Evolutionary conservation across 2,888 invertebrate species (phyloP).

Genomic region (Spilarctia lutea): DNA sequence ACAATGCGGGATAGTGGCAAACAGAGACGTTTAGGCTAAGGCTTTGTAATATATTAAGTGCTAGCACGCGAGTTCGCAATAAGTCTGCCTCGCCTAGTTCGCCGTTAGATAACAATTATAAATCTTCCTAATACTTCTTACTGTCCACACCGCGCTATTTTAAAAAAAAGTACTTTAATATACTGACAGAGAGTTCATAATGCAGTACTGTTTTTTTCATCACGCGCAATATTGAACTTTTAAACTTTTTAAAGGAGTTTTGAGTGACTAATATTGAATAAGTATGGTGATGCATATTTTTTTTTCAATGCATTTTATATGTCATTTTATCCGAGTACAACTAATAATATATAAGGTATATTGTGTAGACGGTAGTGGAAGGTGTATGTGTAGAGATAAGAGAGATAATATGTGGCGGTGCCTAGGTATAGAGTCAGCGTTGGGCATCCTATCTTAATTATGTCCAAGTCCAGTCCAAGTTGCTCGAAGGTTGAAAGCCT

Average conservation of each 20-base stretch:
- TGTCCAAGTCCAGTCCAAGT: too few relatives aligned
- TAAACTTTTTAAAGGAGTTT: slow-evolving; percentile 14
- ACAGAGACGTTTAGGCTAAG: slow-evolving; percentile 80
- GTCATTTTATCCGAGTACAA: not conserved
- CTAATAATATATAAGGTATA: not conserved
- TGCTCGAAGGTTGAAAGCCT: too few relatives aligned
- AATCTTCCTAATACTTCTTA: slow-evolving; percentile 81
- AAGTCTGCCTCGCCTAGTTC: slow-evolving; percentile 78
- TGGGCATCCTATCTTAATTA: too few relatives aligned
- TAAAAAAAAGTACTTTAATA: slow-evolving; percentile 45
- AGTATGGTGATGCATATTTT: not conserved
- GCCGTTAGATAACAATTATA: slow-evolving; percentile 81
- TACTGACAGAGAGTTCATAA: slow-evolving; percentile 20
- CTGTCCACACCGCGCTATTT: slow-evolving; percentile 72
- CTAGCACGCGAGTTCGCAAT: slow-evolving; percentile 79
- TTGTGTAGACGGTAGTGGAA: not conserved
- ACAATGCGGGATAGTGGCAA: slow-evolving; percentile 72
- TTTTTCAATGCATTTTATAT: not conserved
- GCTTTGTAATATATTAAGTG: slow-evolving; percentile 80
- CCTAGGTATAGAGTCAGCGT: not conserved
- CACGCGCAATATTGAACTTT: slow-evolving; percentile 27
- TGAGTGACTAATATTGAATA: slow-evolving; percentile 17
- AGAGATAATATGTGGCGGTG: not conserved
- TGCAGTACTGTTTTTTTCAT: slow-evolving; percentile 14
- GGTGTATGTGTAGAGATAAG: too few relatives aligned